Evolutionary conservation across 2,888 invertebrate genomes (phyloP).

Genomic region (Sinelater perroti): DNA sequence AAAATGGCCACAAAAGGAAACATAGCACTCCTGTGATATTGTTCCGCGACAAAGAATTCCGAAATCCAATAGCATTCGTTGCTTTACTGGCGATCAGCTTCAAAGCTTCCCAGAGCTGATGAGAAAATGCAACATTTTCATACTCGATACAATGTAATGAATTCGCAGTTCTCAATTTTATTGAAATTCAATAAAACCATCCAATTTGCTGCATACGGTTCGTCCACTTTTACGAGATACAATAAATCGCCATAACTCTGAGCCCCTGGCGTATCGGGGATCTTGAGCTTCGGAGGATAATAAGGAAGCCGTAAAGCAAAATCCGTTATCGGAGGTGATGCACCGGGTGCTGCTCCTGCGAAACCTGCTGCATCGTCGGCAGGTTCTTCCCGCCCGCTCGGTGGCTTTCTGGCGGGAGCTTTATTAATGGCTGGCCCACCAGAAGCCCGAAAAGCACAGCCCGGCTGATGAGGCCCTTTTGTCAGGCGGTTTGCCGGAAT

Average conservation of each 20-base stretch:
- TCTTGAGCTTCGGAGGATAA: no score
- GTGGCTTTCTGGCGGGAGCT: background rate
- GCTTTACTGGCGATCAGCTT: no score
- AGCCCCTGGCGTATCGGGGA: background rate
- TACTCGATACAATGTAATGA: no score
- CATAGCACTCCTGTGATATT: no score
- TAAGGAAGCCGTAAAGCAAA: background rate
- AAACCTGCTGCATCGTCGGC: background rate
- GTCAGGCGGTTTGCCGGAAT: background rate
- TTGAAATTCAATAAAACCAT: slow-evolving; percentile 16
- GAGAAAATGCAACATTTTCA: no score
- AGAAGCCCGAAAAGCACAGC: background rate
- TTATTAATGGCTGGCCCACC: no score
- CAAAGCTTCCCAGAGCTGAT: no score
- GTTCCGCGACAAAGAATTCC: no score
- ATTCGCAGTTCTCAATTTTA: slow-evolving; percentile 10
- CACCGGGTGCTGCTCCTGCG: no score
- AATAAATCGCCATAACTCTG: slow-evolving; percentile 5
- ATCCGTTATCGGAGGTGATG: background rate
- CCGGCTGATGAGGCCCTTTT: background rate
- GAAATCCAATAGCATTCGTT: no score
- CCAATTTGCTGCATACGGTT: slow-evolving; percentile 7
- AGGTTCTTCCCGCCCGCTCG: background rate
- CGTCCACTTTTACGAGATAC: background rate
- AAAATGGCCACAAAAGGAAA: no score